Evolutionary conservation across 2,797 vertebrate species (phyloP), one percentile per base, ranked within the genome.

Genomic region (Melanotaenia pygmaea): DNA sequence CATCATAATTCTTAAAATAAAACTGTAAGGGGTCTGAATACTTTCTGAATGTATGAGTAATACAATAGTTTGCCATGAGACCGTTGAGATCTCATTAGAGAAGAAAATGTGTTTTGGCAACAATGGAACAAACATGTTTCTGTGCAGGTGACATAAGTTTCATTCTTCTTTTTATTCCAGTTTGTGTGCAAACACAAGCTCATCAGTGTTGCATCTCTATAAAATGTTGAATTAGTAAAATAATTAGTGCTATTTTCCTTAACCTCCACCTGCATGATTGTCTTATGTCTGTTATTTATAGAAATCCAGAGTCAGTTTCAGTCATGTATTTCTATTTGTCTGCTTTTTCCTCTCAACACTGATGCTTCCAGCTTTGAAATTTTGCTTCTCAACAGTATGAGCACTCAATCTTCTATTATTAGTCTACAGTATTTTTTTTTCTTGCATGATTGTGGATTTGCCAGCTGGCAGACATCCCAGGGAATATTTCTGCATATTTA

Each of bases 401-500:
- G 40, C 24, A 54, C 50, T 72, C 57, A 69, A 9, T 69, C 22
- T 37, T 63, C 20, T 63, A 8, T 58, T 61, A 50, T 53, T 66
- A 37, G 35, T 59, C 37, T 70, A 14, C 16, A 11, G 7, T 43
- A 16, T 20, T 47, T 47, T 47, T 47, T 66, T 69, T 65, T 60
- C 30, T 32, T 53, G 70, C 51, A 35, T 37, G 14, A 37, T 47
- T 77, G 47, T 78, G 24, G 40, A 75, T 1, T 13, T 58, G 57
- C 51, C 56, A 65, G 58, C 7, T 59, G 51, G 68, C 64, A 78
- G 13, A 65, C 51, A 43, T 6, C 47, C 26, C 37, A 34, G 73
- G 64, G 58, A 43, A 38, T 57, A 28, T 66, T 74, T 75, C 59
- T 54, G 70, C 45, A 13, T 54, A 60, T 83, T 60, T 10, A 70